Percentiles rank a stretch among this genome's conserved stretches.
Conservation (phyloP, 2,113 vertebrate genomes). For the Galeopterus variegatus region DNA sequence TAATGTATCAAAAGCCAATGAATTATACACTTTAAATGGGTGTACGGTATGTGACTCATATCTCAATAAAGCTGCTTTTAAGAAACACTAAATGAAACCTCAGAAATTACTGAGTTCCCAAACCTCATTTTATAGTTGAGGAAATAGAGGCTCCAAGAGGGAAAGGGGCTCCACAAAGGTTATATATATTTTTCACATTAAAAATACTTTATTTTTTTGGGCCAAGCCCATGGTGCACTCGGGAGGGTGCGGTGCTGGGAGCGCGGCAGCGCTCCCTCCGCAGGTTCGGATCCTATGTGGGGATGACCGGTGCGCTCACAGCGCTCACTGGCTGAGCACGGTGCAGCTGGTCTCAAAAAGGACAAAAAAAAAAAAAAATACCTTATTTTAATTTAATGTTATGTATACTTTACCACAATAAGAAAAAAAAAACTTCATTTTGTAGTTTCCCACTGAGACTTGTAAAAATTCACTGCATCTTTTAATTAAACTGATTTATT, state of each 20-base stretch:
- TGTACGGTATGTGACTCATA: neutral
- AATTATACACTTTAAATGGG: neutral
- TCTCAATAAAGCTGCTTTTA: conserved; percentile 6
- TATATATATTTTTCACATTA: conserved; percentile 3
- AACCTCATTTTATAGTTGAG: conserved; percentile 41
- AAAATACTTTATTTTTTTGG: conserved; percentile 47
- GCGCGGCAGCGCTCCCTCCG: too few relatives aligned
- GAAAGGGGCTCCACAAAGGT: neutral
- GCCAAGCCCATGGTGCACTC: too few relatives aligned
- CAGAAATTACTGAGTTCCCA: conserved; percentile 12
- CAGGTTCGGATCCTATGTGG: too few relatives aligned
- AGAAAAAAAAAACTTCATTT: conserved; percentile 49
- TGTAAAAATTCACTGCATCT: neutral
- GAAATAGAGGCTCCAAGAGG: conserved; percentile 9
- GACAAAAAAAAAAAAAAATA: too few relatives aligned
- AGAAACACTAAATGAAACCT: neutral
- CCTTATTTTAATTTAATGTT: conserved; percentile 54
- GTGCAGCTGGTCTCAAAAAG: too few relatives aligned
- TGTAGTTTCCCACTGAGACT: conserved; percentile 41
- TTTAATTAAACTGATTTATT: too few relatives aligned
- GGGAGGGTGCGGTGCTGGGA: too few relatives aligned
- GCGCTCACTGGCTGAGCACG: too few relatives aligned
- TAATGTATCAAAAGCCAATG: neutral
- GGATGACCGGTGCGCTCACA: too few relatives aligned
- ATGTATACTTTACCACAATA: neutral